These are phyloP conservation scores for Parnassius smintheus DNA, from an alignment of 2,888 invertebrate species.

Conservation along the genomic window DNA sequence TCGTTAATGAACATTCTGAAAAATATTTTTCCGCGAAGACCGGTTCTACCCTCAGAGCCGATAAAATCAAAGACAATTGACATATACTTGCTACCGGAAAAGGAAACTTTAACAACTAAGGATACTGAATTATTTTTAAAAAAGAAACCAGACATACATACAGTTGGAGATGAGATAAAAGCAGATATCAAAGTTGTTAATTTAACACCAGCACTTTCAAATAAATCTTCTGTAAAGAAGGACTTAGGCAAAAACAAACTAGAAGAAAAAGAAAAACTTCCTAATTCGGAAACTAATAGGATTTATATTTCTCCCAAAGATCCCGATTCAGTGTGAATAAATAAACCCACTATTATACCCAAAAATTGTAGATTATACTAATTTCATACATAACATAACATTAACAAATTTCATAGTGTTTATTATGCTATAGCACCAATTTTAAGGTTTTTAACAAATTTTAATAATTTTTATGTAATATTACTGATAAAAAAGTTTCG, in stretches of 20 bases:
- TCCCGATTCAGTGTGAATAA: slow-evolving; percentile 13
- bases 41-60: slow-evolving; percentile 32
- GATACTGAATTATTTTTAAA: slow-evolving; percentile 2
- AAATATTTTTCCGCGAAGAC: slow-evolving; percentile 39
- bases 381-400: too few species aligned
- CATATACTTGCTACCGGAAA: slow-evolving; percentile 62
- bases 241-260: slow-evolving; percentile 46
- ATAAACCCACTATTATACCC: neutral
- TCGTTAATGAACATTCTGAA: slow-evolving; percentile 45
- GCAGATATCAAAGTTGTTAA: slow-evolving; percentile 43
- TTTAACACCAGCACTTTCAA: slow-evolving; percentile 31
- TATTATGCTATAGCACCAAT: too few species aligned
- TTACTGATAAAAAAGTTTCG: too few species aligned
- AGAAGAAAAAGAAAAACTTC: slow-evolving; percentile 30
- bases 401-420: too few species aligned
- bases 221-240: slow-evolving; percentile 48
- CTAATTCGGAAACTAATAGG: slow-evolving; percentile 33
- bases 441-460: too few species aligned
- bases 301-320: slow-evolving; percentile 17
- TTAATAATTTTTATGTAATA: too few species aligned
- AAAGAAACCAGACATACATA: slow-evolving; percentile 46
- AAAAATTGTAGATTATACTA: too few species aligned
- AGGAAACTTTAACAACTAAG: slow-evolving; percentile 41
- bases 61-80: slow-evolving; percentile 57
- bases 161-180: slow-evolving; percentile 54